Evolutionary conservation across 1,140 invertebrate genomes (phyloP), one percentile per base, ranked within the genome.

Genomic region (Bombus vancouverensis): DNA sequence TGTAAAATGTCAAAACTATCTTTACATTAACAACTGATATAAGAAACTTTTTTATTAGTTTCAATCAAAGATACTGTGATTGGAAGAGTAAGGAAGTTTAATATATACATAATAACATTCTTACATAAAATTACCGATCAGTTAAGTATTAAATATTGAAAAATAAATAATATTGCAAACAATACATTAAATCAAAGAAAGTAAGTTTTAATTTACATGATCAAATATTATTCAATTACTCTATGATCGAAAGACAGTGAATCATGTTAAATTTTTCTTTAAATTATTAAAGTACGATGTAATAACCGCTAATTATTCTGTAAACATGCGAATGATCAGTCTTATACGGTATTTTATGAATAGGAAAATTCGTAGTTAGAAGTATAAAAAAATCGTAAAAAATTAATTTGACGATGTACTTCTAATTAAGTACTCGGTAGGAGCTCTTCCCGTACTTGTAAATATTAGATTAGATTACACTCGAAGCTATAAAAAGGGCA

Each of bases 401-500:
- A 71, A 79, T 79, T 59, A 59, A 72, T 78, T 79, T 39, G 75
- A 71, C 66, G 68, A 71, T 44, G 76, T 80, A 85, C 76, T 72
- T 42, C 83, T 85, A 85, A 72, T 85, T 85, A 85, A 85, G 83
- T 85, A 85, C 83, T 80, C n/a, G 39, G 22, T 79, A 85, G 76
- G 83, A 79, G 83, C 65, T 72, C 42, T 72, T 80, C 25, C 83
- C 70, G 77, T 80, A 85, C 66, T 85, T 85, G 78, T 85, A 80
- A 62, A 80, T 85, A 85, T 80, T 39, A 85, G 79, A 79, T 78
- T 79, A 85, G 83, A 85, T 85, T 85, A 85, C 68, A 80, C 47
- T 85, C 74, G 68, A 85, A 85, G 83, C 83, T 85, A 85, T 85
- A 85, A 80, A 83, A 65, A 85, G 83, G 76, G 57, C 76, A 71